Percentiles rank a stretch among this genome's conserved stretches.
Evolutionary conservation across 1,140 invertebrate genomes (phyloP).

Genomic region (Pseudomyrmex sp.): DNA sequence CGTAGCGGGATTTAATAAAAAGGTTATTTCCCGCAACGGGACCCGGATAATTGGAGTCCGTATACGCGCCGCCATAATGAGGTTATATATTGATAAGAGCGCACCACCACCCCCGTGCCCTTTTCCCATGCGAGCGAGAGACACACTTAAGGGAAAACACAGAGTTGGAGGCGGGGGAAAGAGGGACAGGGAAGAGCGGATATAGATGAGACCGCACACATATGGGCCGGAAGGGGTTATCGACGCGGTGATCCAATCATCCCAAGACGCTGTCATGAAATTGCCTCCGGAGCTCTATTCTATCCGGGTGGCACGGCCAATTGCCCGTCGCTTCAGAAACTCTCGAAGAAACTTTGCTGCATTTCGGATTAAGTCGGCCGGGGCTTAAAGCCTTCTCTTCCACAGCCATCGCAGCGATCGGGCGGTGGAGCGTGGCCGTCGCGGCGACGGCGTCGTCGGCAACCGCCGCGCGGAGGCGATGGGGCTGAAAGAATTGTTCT

Average conservation of each 20-base stretch:
- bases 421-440: slow-evolving; percentile 65
- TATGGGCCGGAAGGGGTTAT: slow-evolving; percentile 73
- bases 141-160: slow-evolving; percentile 25
- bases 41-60: slow-evolving; percentile 76
- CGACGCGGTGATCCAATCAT: slow-evolving; percentile 82
- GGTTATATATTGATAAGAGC: slow-evolving; percentile 78
- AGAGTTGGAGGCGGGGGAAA: too few relatives aligned
- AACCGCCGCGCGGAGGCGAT: slow-evolving; percentile 55
- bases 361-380: slow-evolving; percentile 77
- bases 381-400: slow-evolving; percentile 65
- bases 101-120: not conserved
- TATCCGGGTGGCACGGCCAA: slow-evolving; percentile 78
- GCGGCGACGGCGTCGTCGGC: slow-evolving; percentile 2
- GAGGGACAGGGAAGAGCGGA: not conserved
- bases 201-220: slow-evolving; percentile 8
- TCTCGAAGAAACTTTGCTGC: slow-evolving; percentile 77
- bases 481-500: slow-evolving; percentile 71
- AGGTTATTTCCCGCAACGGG: slow-evolving; percentile 68
- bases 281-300: slow-evolving; percentile 79
- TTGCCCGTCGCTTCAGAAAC: slow-evolving; percentile 73
- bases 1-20: slow-evolving; percentile 72
- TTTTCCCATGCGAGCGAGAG: not conserved
- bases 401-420: slow-evolving; percentile 41
- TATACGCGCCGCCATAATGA: slow-evolving; percentile 71
- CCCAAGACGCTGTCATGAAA: slow-evolving; percentile 81